Conservation (phyloP, 2,888 invertebrate genomes). For the Anticlea derivata region DNA sequence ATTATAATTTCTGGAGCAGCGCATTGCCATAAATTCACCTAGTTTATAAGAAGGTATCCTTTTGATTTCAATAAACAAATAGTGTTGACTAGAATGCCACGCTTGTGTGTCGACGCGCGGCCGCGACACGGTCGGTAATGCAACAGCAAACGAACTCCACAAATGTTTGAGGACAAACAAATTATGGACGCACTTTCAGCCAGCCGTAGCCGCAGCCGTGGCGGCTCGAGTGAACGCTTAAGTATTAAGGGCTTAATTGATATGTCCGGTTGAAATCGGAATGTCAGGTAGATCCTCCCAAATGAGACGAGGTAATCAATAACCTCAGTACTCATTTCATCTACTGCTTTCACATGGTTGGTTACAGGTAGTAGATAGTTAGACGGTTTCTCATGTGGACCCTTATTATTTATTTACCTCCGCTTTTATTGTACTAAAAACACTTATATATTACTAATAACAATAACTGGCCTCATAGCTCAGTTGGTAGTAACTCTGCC, state of each 20-base stretch:
- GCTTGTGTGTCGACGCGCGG: background rate
- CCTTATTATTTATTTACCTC: too few relatives aligned
- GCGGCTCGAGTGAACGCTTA: slow-evolving; percentile 18
- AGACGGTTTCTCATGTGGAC: too few relatives aligned
- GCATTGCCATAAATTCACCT: too few relatives aligned
- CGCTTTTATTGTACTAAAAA: too few relatives aligned
- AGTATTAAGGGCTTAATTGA: slow-evolving; percentile 17
- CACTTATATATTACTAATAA: too few relatives aligned
- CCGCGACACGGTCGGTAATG: slow-evolving; percentile 22
- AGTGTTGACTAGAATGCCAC: background rate
- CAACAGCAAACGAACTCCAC: slow-evolving; percentile 19
- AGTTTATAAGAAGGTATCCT: background rate
- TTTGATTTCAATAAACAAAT: slow-evolving; percentile 1
- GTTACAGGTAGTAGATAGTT: too few relatives aligned
- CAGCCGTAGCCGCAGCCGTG: slow-evolving; percentile 11
- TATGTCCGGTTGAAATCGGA: slow-evolving; percentile 9
- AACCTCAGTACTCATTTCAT: too few relatives aligned
- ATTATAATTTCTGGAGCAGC: too few relatives aligned
- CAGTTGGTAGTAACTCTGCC: too few relatives aligned
- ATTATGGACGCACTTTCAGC: slow-evolving; percentile 18
- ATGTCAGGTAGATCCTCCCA: slow-evolving; percentile 5
- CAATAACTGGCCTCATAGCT: too few relatives aligned
- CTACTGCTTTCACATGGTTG: too few relatives aligned
- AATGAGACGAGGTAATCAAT: too few relatives aligned
- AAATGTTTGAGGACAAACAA: slow-evolving; percentile 22